Percentiles rank a stretch among this genome's conserved stretches.
Conservation (phyloP, 2,797 vertebrate species). For the Cyprinodon diabolis region DNA sequence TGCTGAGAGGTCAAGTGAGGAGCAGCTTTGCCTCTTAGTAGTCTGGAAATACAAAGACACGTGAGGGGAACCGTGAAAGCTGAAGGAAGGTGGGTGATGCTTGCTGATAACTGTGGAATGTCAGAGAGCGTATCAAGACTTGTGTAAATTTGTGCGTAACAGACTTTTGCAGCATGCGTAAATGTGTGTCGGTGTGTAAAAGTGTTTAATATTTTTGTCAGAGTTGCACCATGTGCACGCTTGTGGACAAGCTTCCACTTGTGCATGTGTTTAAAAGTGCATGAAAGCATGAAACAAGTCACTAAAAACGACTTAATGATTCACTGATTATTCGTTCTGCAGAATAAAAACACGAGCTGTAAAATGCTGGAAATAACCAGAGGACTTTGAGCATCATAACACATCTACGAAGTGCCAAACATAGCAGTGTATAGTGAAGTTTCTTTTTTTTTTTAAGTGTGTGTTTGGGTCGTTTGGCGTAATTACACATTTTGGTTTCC, state of each 20-base stretch:
- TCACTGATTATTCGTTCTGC: conserved; percentile 61
- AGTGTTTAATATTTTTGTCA: conserved; percentile 34
- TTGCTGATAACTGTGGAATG: conserved; percentile 66
- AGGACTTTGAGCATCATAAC: conserved; percentile 51
- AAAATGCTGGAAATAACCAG: conserved; percentile 50
- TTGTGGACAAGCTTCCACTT: conserved; percentile 53
- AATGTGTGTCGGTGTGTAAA: conserved; percentile 36
- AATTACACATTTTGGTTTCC: conserved; percentile 60
- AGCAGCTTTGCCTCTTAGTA: conserved; percentile 68
- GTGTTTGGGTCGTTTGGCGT: conserved; percentile 59
- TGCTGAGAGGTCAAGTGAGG: conserved; percentile 79
- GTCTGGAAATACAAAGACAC: conserved; percentile 76
- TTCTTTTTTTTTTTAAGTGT: conserved; percentile 42
- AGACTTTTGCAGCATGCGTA: conserved; percentile 45
- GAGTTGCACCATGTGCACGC: conserved; percentile 24
- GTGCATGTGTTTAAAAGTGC: conserved; percentile 33
- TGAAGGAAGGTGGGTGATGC: conserved; percentile 64
- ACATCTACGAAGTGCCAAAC: conserved; percentile 47
- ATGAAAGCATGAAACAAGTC: conserved; percentile 60
- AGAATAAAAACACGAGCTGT: conserved; percentile 51
- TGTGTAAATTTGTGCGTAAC: conserved; percentile 61
- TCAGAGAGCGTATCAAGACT: conserved; percentile 68
- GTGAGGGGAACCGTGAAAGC: conserved; percentile 64
- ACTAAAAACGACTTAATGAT: conserved; percentile 64
- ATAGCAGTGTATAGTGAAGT: conserved; percentile 52